phyloP scores from a whole-genome alignment of 2,888 invertebrate genomes.

The Scaptomyza cyrtandrae region DNA sequence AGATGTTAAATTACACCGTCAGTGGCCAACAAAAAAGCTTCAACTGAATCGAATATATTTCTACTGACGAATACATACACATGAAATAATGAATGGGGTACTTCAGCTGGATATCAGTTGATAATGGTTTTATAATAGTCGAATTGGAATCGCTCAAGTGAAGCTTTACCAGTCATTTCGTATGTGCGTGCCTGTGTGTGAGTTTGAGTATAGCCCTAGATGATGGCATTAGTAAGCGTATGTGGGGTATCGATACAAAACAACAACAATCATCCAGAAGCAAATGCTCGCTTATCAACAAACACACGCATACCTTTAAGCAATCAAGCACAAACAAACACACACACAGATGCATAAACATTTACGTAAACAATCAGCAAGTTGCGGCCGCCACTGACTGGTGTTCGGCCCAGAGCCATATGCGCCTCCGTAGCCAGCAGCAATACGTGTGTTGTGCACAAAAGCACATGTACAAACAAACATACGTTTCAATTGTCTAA shows the following conservation, averaged over 20 bases:
- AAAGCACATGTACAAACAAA: conserved; percentile 58
- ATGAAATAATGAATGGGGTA: conserved; percentile 55
- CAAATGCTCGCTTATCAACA: conserved; percentile 69
- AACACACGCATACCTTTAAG: conserved; percentile 49
- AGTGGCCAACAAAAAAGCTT: conserved; percentile 9
- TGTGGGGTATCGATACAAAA: conserved; percentile 67
- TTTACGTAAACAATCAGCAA: conserved; percentile 22
- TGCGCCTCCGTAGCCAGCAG: conserved; percentile 18
- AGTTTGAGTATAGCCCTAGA: conserved; percentile 39
- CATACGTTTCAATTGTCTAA: conserved; percentile 34
- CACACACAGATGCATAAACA: conserved; percentile 6
- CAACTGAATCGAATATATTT: conserved; percentile 20
- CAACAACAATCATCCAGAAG: conserved; percentile 47
- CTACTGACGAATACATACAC: conserved; percentile 48
- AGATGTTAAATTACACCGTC: neutral
- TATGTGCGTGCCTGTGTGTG: conserved; percentile 2
- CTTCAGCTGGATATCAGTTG: conserved; percentile 40
- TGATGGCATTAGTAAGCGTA: conserved; percentile 63
- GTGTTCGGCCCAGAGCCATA: conserved; percentile 17
- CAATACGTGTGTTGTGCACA: conserved; percentile 56
- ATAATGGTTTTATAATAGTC: conserved; percentile 59
- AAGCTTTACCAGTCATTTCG: conserved; percentile 17
- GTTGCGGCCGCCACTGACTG: conserved; percentile 24
- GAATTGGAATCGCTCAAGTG: conserved; percentile 40
- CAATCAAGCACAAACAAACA: conserved; percentile 13